A percentile compares a stretch with the other conserved stretches of the same genome.
Evolutionary conservation across 2,113 vertebrate genomes (phyloP).

Genomic region (Hippocampus zosterae): DNA sequence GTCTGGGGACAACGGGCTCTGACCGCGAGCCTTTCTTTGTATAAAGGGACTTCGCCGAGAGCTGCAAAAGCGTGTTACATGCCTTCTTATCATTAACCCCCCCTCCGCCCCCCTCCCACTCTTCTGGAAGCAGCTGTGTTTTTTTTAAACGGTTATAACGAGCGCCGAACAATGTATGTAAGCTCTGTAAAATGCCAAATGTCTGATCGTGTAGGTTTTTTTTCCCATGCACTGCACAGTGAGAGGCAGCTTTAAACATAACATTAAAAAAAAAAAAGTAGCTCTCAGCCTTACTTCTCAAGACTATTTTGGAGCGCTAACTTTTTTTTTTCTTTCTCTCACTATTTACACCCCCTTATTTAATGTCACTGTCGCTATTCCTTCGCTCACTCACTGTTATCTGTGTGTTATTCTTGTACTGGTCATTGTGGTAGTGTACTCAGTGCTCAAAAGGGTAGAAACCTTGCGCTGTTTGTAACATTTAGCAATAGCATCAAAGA

Average conservation of each 20-base stretch:
- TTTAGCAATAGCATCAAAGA: constrained; percentile 97
- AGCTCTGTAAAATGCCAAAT: constrained; percentile 83
- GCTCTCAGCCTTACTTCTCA: constrained; percentile 61
- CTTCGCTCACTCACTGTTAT: constrained; percentile 54
- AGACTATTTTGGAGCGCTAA: constrained; percentile 50
- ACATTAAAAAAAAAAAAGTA: constrained; percentile 29
- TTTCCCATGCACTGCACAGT: constrained; percentile 86
- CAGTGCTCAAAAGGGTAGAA: constrained; percentile 89
- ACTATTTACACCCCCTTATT: constrained; percentile 31
- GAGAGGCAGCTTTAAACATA: constrained; percentile 82
- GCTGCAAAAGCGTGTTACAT: constrained; percentile 6
- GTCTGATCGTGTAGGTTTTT: constrained; percentile 67
- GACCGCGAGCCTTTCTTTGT: constrained; percentile 23
- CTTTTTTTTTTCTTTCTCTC: constrained; percentile 38
- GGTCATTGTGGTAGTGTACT: constrained; percentile 75
- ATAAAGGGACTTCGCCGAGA: constrained; percentile 1
- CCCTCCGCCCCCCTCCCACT: constrained; percentile 50
- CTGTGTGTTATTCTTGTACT: constrained; percentile 71
- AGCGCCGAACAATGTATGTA: constrained; percentile 88
- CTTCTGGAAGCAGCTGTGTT: constrained; percentile 84
- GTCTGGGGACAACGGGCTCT: neutral
- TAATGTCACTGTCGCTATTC: constrained; percentile 26
- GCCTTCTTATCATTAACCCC: constrained; percentile 26
- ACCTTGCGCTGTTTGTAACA: constrained; percentile 92
- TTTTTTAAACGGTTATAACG: constrained; percentile 65